Conservation (phyloP, 2,797 vertebrate genomes). For the Psittacula echo region DNA sequence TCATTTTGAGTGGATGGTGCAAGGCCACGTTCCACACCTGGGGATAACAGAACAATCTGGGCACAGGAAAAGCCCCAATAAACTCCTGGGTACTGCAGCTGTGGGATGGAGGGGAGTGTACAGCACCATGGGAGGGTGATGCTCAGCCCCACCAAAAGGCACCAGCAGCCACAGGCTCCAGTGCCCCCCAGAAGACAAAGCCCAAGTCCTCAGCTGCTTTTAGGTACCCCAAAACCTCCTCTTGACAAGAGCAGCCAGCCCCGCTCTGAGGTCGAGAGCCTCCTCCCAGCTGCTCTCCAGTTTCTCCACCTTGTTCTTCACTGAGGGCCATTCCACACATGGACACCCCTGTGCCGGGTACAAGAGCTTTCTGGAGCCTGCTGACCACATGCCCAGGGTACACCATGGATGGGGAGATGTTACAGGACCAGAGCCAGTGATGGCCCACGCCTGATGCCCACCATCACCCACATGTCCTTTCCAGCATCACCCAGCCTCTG, state of each 20-base stretch:
- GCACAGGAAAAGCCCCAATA: not conserved
- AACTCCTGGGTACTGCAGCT: not conserved
- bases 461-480: not conserved
- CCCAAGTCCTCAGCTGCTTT: not conserved
- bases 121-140: not conserved
- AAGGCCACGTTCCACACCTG: not conserved
- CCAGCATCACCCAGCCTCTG: not conserved
- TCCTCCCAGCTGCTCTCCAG: not conserved
- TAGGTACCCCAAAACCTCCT: not conserved
- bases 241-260: not conserved
- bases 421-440: not conserved
- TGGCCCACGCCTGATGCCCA: rapidly evolving
- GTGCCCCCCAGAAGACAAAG: not conserved
- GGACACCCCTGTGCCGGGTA: not conserved
- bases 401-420: rapidly evolving
- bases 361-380: not conserved
- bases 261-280: rapidly evolving
- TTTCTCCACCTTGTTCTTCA: not conserved
- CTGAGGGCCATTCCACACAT: too few relatives aligned
- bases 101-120: too few relatives aligned
- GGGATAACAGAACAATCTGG: too few relatives aligned
- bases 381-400: not conserved
- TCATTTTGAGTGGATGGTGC: not conserved
- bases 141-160: not conserved
- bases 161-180: not conserved